These are phyloP conservation scores for Aphodius granarius DNA, from an alignment of 2,888 invertebrate genomes.

Conservation along the genomic window DNA sequence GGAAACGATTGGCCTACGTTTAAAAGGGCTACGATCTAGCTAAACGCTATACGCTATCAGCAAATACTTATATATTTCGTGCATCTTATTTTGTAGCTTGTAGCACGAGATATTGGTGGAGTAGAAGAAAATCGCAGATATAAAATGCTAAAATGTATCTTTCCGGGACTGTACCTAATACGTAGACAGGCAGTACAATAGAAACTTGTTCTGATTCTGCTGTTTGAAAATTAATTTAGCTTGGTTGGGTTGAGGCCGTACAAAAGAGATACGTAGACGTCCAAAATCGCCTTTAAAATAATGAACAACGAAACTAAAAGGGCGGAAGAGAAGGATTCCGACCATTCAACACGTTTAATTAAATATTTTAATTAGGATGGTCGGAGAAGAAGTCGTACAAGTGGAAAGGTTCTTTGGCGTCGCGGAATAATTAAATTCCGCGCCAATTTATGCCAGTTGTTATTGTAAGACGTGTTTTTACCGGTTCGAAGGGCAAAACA, in stretches of 20 bases:
- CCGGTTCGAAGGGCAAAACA: neutral
- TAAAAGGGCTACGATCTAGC: neutral
- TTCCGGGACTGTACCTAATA: too few relatives aligned
- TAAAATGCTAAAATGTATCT: too few relatives aligned
- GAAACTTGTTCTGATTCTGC: neutral
- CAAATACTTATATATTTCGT: neutral
- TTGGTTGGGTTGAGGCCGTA: neutral
- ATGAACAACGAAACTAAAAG: neutral
- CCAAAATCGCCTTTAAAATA: neutral
- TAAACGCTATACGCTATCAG: neutral
- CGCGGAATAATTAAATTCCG: conserved; percentile 13
- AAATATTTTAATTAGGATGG: neutral
- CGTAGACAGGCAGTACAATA: neutral
- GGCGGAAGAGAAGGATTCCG: neutral
- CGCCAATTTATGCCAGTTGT: conserved; percentile 6
- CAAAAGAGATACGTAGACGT: neutral
- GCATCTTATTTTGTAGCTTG: neutral
- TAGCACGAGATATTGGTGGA: neutral
- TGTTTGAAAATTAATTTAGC: neutral
- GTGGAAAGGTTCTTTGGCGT: conserved; percentile 3
- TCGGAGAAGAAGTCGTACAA: neutral
- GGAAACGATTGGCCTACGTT: neutral
- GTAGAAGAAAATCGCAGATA: too few relatives aligned
- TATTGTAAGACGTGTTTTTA: conserved; percentile 12
- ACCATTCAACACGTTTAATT: neutral